Conservation (phyloP, 2,888 invertebrate genomes). For the Saturnia pavonia region DNA sequence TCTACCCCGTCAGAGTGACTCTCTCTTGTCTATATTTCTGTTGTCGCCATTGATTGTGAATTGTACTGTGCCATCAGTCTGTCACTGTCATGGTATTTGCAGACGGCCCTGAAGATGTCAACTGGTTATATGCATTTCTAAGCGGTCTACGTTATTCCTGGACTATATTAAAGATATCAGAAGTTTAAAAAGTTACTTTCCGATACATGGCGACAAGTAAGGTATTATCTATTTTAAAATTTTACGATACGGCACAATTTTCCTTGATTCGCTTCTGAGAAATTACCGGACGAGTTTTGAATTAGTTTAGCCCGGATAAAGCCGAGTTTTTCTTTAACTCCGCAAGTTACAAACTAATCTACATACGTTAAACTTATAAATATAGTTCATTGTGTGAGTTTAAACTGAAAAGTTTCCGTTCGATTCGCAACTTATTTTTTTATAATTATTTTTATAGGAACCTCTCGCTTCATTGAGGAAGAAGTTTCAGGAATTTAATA, state of each 20-base stretch:
- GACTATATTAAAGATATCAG: neutral
- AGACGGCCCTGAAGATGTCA: too few species aligned
- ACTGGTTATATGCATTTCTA: neutral
- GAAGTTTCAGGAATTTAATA: too few species aligned
- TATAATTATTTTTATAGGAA: neutral
- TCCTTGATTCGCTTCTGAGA: neutral
- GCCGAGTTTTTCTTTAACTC: neutral
- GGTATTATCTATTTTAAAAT: neutral
- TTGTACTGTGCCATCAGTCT: too few species aligned
- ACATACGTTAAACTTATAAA: neutral
- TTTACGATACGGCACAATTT: neutral
- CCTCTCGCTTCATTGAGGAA: too few species aligned
- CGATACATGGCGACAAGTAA: neutral
- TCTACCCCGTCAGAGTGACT: too few species aligned
- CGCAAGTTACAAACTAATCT: slow-evolving; percentile 4
- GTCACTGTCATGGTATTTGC: too few species aligned
- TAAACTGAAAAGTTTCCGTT: slow-evolving; percentile 1
- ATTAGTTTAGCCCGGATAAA: slow-evolving; percentile 9
- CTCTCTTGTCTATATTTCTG: too few species aligned
- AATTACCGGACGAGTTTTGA: slow-evolving; percentile 1
- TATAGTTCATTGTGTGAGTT: neutral
- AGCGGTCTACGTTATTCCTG: neutral
- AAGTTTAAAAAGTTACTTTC: neutral
- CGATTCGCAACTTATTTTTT: neutral
- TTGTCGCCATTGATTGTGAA: too few species aligned